Evolutionary conservation across 2,888 invertebrate species (phyloP).

Genomic region (Eristalinus sepulchralis): DNA sequence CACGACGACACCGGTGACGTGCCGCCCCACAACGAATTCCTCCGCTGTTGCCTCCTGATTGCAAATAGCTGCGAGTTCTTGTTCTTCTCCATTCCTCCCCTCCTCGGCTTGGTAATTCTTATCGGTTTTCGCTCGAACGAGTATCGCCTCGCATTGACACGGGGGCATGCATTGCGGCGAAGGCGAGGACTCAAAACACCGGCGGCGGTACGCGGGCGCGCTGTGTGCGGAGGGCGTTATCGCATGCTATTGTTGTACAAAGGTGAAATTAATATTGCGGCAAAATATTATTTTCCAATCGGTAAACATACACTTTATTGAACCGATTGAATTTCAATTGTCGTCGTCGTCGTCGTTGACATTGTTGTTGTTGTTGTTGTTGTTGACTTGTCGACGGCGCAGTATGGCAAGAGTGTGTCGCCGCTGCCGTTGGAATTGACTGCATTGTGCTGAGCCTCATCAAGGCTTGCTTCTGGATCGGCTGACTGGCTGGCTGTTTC

Average conservation of each 20-base stretch:
- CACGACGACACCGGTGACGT: conserved; percentile 21
- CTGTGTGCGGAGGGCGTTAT: conserved; percentile 18
- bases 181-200: not conserved
- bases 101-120: conserved; percentile 12
- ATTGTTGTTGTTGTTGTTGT: not conserved
- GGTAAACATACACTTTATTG: conserved; percentile 73
- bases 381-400: not conserved
- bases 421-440: not conserved
- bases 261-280: conserved; percentile 73
- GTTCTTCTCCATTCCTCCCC: not conserved
- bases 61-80: conserved; percentile 51
- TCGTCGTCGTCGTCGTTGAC: conserved; percentile 17
- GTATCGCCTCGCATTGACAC: conserved; percentile 31
- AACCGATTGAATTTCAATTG: conserved; percentile 72
- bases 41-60: conserved; percentile 39
- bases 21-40: conserved; percentile 56
- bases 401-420: conserved; percentile 2
- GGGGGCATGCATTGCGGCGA: conserved; percentile 12
- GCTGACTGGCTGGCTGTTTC: not conserved
- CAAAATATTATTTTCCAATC: conserved; percentile 73
- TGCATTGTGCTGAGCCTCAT: not conserved
- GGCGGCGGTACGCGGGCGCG: not conserved
- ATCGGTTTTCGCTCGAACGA: conserved; percentile 64
- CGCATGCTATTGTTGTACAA: conserved; percentile 59
- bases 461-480: not conserved